Percentiles rank a stretch among this genome's conserved stretches.
These are phyloP conservation scores for Cinclus cinclus DNA, from an alignment of 2,113 vertebrate species.

Conservation along the genomic window DNA sequence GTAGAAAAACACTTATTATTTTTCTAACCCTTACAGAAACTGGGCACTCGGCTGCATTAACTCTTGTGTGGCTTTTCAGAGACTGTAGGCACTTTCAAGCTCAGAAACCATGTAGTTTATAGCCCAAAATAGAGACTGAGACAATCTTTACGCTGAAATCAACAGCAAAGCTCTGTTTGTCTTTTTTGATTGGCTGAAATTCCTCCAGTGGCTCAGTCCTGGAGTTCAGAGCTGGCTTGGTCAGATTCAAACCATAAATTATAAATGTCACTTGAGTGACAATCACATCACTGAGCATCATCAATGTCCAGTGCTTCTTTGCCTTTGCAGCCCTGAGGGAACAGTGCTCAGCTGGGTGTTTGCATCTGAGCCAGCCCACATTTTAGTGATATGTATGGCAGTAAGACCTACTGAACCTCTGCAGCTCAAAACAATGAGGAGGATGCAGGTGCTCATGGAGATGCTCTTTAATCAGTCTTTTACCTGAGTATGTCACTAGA, in stretches of 20 bases:
- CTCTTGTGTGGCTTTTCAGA: neutral
- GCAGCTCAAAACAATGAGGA: neutral
- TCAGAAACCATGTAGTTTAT: neutral
- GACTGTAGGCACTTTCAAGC: neutral
- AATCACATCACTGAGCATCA: neutral
- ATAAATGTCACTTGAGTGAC: rapidly evolving
- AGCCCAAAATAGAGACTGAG: neutral
- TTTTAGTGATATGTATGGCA: neutral
- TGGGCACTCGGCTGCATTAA: neutral
- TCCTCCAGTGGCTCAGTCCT: neutral
- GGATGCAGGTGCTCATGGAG: neutral
- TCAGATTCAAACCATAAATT: neutral
- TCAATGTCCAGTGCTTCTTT: neutral
- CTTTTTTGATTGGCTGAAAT: neutral
- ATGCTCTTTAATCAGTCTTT: neutral
- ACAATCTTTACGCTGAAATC: neutral
- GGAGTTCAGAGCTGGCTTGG: neutral
- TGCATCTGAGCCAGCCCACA: neutral
- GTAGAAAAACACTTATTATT: neutral
- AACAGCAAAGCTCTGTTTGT: neutral
- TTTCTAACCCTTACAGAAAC: slow-evolving; percentile 2
- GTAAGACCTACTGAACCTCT: neutral
- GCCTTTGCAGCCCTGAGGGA: neutral
- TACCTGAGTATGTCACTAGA: neutral
- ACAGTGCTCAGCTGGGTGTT: too few relatives aligned